Evolutionary conservation across 2,888 invertebrate genomes (phyloP).

Genomic region (Cyaniris semiargus): DNA sequence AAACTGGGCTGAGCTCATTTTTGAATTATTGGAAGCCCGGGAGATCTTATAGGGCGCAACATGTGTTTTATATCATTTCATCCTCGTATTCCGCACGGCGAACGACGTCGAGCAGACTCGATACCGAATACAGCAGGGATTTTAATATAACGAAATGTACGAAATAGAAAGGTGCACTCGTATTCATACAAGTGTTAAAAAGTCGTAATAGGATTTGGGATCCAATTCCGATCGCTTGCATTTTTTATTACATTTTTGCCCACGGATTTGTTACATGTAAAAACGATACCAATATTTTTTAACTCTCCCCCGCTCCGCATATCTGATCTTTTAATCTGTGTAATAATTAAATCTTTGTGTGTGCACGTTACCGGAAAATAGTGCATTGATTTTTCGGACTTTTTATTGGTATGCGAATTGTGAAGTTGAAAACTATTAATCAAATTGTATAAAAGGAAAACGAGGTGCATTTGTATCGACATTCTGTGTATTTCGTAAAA

Average conservation of each 20-base stretch:
- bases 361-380: slow-evolving; percentile 6
- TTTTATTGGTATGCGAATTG: slow-evolving; percentile 27
- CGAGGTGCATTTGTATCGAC: slow-evolving; percentile 22
- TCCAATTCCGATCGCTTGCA: slow-evolving; percentile 61
- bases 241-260: slow-evolving; percentile 43
- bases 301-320: slow-evolving; percentile 19
- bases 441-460: slow-evolving; percentile 30
- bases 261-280: slow-evolving; percentile 39
- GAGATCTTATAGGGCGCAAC: slow-evolving; percentile 66
- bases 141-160: slow-evolving; percentile 70
- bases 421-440: slow-evolving; percentile 29
- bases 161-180: slow-evolving; percentile 58
- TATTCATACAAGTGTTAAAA: slow-evolving; percentile 72
- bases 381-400: slow-evolving; percentile 21
- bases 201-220: slow-evolving; percentile 73
- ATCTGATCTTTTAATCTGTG: slow-evolving; percentile 34
- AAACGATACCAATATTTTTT: slow-evolving; percentile 38
- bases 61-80: slow-evolving; percentile 71
- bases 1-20: slow-evolving; percentile 63
- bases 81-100: slow-evolving; percentile 64
- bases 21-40: slow-evolving; percentile 64
- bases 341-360: slow-evolving; percentile 31
- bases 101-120: slow-evolving; percentile 64
- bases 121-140: slow-evolving; percentile 62
- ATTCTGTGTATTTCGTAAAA: slow-evolving; percentile 23